These are phyloP conservation scores for Cirrhinus mrigala DNA, from an alignment of 2,797 vertebrate genomes.

Conservation along the genomic window DNA sequence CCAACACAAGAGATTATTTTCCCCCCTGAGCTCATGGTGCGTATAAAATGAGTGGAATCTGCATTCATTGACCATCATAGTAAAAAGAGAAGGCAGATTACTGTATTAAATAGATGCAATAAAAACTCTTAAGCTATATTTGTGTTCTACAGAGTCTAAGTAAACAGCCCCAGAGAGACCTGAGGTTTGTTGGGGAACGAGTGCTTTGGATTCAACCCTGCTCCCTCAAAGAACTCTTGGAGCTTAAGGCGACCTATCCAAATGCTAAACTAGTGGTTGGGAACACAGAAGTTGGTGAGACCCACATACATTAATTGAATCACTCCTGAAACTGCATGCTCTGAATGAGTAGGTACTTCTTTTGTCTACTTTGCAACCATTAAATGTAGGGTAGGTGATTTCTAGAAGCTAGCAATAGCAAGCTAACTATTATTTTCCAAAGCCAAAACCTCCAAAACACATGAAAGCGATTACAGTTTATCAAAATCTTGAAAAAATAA, in stretches of 20 bases:
- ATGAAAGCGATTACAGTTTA: no score
- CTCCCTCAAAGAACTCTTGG: slow-evolving; percentile 81
- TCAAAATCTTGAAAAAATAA: no score
- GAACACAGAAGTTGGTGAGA: slow-evolving; percentile 96
- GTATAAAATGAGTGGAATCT: slow-evolving; percentile 15
- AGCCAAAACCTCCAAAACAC: no score
- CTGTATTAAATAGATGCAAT: background rate
- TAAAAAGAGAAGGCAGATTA: background rate
- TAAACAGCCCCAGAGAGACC: slow-evolving; percentile 69
- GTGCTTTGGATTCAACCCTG: slow-evolving; percentile 88
- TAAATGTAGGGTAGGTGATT: no score
- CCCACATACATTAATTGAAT: background rate
- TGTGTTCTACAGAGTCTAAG: slow-evolving; percentile 66
- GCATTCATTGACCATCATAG: background rate
- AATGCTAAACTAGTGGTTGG: slow-evolving; percentile 89
- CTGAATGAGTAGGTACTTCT: no score
- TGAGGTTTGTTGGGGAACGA: slow-evolving; percentile 84
- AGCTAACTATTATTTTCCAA: no score
- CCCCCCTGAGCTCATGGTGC: slow-evolving; percentile 91
- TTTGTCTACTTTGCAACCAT: no score
- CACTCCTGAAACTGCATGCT: background rate
- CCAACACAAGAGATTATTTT: slow-evolving; percentile 95
- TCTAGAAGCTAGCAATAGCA: no score
- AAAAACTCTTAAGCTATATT: background rate
- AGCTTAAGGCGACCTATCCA: slow-evolving; percentile 84